Percentiles rank a stretch among this genome's conserved stretches.
These are phyloP conservation scores for Campaea margaritaria DNA, from an alignment of 2,888 invertebrate species.

Conservation along the genomic window DNA sequence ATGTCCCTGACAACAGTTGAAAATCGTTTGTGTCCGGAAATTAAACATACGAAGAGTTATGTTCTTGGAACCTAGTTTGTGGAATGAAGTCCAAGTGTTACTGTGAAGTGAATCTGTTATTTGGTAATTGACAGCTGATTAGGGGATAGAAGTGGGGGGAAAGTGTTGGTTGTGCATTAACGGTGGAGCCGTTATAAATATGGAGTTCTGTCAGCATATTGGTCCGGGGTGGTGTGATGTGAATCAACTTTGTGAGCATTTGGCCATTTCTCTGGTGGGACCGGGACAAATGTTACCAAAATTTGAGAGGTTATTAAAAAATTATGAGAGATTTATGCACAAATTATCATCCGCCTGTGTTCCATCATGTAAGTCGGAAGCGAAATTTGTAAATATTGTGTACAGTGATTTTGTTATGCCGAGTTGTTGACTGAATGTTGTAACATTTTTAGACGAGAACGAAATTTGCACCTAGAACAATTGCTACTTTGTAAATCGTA, in stretches of 20 bases:
- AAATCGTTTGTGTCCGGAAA: too few relatives aligned
- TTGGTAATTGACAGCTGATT: too few relatives aligned
- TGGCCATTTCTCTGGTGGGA: too few relatives aligned
- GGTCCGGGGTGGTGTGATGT: background rate
- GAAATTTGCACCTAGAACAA: constrained; percentile 11
- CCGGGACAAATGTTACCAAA: background rate
- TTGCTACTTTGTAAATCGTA: constrained; percentile 16
- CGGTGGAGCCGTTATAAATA: too few relatives aligned
- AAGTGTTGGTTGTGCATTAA: too few relatives aligned
- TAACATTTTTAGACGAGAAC: constrained; percentile 3
- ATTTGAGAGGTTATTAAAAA: background rate
- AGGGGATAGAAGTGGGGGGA: too few relatives aligned
- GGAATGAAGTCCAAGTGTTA: too few relatives aligned
- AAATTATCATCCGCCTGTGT: constrained; percentile 7
- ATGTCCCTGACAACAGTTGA: too few relatives aligned
- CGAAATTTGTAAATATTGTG: constrained; percentile 22
- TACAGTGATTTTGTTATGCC: constrained; percentile 15
- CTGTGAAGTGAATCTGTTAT: background rate
- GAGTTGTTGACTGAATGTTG: constrained; percentile 9
- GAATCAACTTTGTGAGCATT: background rate
- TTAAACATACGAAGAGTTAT: too few relatives aligned
- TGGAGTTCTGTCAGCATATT: background rate
- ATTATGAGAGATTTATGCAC: background rate
- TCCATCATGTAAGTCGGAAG: constrained; percentile 10
- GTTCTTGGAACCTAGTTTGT: too few relatives aligned